These are phyloP conservation scores for Stegastes partitus DNA, from an alignment of 2,113 vertebrate species.

Conservation along the genomic window DNA sequence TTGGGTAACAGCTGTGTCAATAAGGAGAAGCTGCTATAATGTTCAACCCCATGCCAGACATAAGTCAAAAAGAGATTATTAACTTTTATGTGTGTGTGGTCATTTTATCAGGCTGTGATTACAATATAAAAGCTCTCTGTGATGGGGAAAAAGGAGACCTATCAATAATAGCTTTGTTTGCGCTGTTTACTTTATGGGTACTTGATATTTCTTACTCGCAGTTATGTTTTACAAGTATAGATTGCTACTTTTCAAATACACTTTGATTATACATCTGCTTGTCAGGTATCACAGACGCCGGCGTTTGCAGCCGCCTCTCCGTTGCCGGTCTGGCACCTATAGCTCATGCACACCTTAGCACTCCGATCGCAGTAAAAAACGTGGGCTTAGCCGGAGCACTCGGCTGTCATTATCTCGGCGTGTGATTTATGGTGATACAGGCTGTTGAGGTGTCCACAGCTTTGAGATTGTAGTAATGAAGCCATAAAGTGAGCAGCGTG, in stretches of 20 bases:
- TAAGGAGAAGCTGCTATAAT: conserved; percentile 73
- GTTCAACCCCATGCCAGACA: conserved; percentile 61
- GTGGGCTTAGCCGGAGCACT: conserved; percentile 54
- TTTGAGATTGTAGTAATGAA: conserved; percentile 97
- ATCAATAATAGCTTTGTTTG: conserved; percentile 54
- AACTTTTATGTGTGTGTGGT: conserved; percentile 67
- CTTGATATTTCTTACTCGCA: conserved; percentile 55
- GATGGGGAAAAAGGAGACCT: conserved; percentile 15
- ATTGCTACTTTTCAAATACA: conserved; percentile 37
- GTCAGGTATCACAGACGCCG: background rate
- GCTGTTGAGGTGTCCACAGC: conserved; percentile 92
- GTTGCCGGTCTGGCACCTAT: background rate
- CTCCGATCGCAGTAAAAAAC: conserved; percentile 62
- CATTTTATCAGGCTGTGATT: conserved; percentile 66
- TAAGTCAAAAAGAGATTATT: conserved; percentile 72
- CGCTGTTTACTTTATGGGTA: conserved; percentile 39
- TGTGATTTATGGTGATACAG: conserved; percentile 93
- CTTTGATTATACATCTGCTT: conserved; percentile 36
- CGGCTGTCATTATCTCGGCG: conserved; percentile 85
- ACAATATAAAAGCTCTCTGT: conserved; percentile 55
- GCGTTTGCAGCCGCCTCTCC: conserved; percentile 2
- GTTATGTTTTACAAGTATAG: conserved; percentile 53
- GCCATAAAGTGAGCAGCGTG: conserved; percentile 95
- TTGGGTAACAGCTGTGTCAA: conserved; percentile 83
- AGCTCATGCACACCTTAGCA: conserved; percentile 2